Conservation (phyloP, 2,888 invertebrate genomes). For the Tenthredo amoena region DNA sequence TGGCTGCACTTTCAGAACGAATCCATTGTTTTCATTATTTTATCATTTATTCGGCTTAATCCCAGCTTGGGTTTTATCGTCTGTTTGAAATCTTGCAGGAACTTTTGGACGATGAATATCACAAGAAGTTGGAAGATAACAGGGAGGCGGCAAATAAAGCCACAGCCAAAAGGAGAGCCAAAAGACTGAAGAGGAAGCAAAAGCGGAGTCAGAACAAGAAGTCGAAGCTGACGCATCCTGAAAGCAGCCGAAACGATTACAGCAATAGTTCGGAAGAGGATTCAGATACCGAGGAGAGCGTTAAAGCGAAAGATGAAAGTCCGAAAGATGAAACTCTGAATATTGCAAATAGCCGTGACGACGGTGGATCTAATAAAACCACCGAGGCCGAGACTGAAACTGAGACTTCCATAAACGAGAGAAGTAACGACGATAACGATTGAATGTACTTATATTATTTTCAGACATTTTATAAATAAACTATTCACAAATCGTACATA, state of each 20-base stretch:
- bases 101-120: conserved; percentile 90
- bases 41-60: conserved; percentile 60
- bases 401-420: conserved; percentile 58
- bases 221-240: conserved; percentile 65
- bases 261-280: conserved; percentile 69
- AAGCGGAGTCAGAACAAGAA: conserved; percentile 71
- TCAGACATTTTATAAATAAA: conserved; percentile 11
- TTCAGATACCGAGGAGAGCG: conserved; percentile 71
- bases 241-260: conserved; percentile 75
- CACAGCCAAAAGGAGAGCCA: conserved; percentile 95
- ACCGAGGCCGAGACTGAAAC: conserved; percentile 53
- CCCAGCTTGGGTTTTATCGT: background rate
- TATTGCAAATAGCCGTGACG: conserved; percentile 66
- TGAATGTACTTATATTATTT: background rate
- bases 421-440: conserved; percentile 56
- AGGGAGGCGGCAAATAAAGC: conserved; percentile 85
- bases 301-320: conserved; percentile 31
- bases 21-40: conserved; percentile 25
- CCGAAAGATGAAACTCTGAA: background rate
- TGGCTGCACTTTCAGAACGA: conserved; percentile 57
- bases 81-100: conserved; percentile 80
- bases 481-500: conserved; percentile 19
- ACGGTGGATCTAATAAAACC: conserved; percentile 54
- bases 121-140: conserved; percentile 89
- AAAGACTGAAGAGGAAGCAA: conserved; percentile 86